A percentile compares a stretch with the other conserved stretches of the same genome.
Evolutionary conservation across 2,113 vertebrate species (phyloP).

Genomic region (Climacteris rufus): DNA sequence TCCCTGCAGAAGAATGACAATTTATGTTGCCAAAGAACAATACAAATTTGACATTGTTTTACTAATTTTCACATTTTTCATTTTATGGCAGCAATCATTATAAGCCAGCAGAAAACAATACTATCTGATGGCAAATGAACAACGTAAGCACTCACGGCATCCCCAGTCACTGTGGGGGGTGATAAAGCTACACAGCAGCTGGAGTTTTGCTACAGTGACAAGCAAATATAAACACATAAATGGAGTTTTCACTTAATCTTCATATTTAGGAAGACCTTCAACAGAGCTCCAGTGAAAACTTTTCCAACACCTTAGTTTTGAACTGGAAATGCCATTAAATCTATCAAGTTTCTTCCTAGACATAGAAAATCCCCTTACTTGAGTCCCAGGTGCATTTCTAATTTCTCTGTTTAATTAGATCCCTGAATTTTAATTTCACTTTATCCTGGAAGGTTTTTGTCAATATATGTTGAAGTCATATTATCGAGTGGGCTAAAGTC

Average conservation of each 20-base stretch:
- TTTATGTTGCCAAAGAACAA: not conserved
- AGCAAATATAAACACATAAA: not conserved
- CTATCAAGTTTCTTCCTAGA: conserved; percentile 22
- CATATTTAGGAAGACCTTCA: not conserved
- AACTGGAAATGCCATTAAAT: conserved; percentile 47
- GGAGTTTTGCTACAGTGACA: conserved; percentile 3
- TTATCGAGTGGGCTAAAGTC: not conserved
- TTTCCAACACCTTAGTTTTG: not conserved
- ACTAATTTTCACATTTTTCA: not conserved
- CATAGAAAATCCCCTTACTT: not conserved
- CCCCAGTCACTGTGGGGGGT: not conserved
- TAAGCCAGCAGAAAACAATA: conserved; percentile 14
- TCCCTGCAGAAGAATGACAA: not conserved
- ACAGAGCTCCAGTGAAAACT: not conserved
- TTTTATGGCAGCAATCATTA: not conserved
- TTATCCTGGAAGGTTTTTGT: not conserved
- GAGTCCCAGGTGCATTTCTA: conserved; percentile 6
- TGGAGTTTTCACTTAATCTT: not conserved
- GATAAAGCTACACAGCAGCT: not conserved
- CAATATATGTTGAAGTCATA: not conserved
- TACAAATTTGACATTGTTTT: not conserved
- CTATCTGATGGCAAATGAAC: not conserved
- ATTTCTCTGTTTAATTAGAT: conserved; percentile 25
- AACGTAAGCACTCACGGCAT: not conserved
- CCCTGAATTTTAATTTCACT: not conserved